Conservation (phyloP, 2,113 vertebrate genomes). For the Microcebus jonahi region DNA sequence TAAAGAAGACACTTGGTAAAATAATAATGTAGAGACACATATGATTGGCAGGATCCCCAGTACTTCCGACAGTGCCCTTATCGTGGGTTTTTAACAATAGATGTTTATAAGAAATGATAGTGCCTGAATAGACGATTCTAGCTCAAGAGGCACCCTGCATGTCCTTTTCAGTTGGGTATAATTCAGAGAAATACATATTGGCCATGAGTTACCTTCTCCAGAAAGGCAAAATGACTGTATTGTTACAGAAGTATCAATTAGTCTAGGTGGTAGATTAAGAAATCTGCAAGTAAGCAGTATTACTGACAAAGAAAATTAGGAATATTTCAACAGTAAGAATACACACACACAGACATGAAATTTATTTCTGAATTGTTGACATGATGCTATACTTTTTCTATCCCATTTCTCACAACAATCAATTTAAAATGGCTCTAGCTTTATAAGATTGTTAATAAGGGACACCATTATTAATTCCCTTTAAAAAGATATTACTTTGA, state of each 20-base stretch:
- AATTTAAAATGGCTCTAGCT: constrained; percentile 1
- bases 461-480: neutral
- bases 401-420: neutral
- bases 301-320: neutral
- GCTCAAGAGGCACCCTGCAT: neutral
- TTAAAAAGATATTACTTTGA: neutral
- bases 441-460: neutral
- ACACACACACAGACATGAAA: neutral
- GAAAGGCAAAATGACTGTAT: neutral
- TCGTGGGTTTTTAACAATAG: constrained; percentile 1
- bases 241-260: neutral
- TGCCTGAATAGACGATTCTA: neutral
- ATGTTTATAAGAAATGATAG: neutral
- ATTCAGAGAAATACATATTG: neutral
- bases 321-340: neutral
- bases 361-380: neutral
- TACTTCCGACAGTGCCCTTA: neutral
- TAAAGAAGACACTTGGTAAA: neutral
- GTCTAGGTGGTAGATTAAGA: neutral
- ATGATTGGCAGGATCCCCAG: neutral
- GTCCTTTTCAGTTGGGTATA: neutral
- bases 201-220: neutral
- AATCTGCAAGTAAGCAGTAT: neutral
- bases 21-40: neutral
- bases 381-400: neutral